Base-by-base conservation (phyloP, 2,797 vertebrate genomes). In the Myotis planiceps region DNA sequence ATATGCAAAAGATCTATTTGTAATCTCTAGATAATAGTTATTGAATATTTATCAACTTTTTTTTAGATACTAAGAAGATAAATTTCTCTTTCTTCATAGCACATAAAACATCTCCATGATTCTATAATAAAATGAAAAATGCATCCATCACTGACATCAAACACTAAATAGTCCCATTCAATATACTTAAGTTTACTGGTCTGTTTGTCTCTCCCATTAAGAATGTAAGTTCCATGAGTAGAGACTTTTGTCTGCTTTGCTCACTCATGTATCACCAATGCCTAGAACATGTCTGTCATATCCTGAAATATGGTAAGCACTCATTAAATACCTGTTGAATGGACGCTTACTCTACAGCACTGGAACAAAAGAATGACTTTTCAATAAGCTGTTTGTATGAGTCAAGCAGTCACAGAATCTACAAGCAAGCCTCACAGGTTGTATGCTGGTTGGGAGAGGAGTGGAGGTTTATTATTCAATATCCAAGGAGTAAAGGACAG, bases 21-120 rank as follows among this genome's bases (percentile, higher is more conserved):
- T 92, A 63, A 69, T 83, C 18, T 42, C 37, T 78, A n/a, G 58
- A 85, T 25, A n/a, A 51, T 34, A 27, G n/a, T 13, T 93, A 87
- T 19, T 74, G 32, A 91, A 47, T 39, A 76, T 12, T 42, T 58
- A 81, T 2, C 34, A 71, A 63, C 45, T 29, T 45, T 58, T 55
- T 47, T 37, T 13, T n/a, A 49, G 60, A 60, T 47, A 55, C 9
- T 42, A 74, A 14, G 55, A 71, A 39, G 16, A 34, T 29, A 78
- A 18, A 3, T 74, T 5, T 68, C 0, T 10, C 68, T 85, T 85
- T 29, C 49, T 82, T 34, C 3, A 80, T 0, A 91, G 37, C 5
- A 75, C 16, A 88, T 45, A 49, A 65, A 87, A 39, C 3, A 88
- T 37, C 49, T 45, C 58, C 55, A 25, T 45, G 39, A 80, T 29